Evolutionary conservation across 2,888 invertebrate species (phyloP), one percentile per base, ranked within the genome.

Genomic region (Plebejus melissa): DNA sequence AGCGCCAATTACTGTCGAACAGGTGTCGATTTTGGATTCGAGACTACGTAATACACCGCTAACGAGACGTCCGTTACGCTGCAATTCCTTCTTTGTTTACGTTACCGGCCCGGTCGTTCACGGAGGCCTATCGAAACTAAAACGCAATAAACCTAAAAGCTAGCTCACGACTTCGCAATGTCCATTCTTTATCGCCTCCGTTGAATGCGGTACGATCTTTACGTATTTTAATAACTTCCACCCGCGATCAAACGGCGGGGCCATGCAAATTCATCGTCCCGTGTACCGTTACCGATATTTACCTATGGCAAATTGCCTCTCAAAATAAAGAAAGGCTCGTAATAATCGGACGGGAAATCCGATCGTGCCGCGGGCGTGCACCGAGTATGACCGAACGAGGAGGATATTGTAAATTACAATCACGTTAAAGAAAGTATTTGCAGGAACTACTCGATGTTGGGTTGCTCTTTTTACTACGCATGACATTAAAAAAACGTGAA

Each of bases 201-300:
- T 86, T 87, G 84, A 90, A 89, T 87, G 85, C 89, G 82, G 86
- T 86, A 81, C 87, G 85, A 91, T 90, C 89, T 91, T 90, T 89
- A 89, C 85, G 88, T 88, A 90, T 91, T 91, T 91, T 90, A 92
- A 91, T 91, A 91, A 90, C 88, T 88, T 90, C 89, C 87, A 87
- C 87, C 87, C 85, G 83, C 88, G 84, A 86, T 83, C 85, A 90
- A 90, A 91, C 90, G 88, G 88, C 86, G 87, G 85, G 86, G 86
- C 88, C 88, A 91, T 91, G 91, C 91, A 91, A 91, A 92, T 90
- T 84, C 87, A 83, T 84, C 85, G 85, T 84, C 85, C 85, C 81
- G 81, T 82, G 82, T 85, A 88, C 91, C 90, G 91, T 91, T 91
- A 91, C 84, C 84, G 89, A 90, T 91, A 91, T 84, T 83, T 86